Percentiles rank a stretch among this genome's conserved stretches.
Evolutionary conservation across 2,888 invertebrate species (phyloP).

Genomic region (Drosophila mercatorum): DNA sequence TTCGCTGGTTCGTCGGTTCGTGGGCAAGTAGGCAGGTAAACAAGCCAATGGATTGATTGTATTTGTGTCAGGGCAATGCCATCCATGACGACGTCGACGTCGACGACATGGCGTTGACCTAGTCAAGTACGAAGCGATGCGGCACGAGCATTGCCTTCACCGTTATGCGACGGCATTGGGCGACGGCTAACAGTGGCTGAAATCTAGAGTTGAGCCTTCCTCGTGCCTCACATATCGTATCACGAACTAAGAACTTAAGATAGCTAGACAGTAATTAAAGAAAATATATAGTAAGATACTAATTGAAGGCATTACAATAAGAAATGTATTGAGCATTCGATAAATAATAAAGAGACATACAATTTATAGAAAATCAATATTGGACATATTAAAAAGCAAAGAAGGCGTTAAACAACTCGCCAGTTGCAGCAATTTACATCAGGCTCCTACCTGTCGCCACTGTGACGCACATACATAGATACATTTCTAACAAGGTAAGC

Average conservation of each 20-base stretch:
- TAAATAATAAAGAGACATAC: too few relatives aligned
- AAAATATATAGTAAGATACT: neutral
- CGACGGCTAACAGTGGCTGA: constrained; percentile 26
- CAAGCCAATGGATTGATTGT: constrained; percentile 64
- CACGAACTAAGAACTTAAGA: neutral
- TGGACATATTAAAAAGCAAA: constrained; percentile 16
- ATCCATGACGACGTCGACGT: constrained; percentile 39
- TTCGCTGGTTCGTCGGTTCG: neutral
- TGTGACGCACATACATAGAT: neutral
- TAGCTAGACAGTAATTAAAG: too few relatives aligned
- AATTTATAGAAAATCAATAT: constrained; percentile 60
- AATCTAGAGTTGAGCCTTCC: constrained; percentile 14
- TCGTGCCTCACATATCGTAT: neutral
- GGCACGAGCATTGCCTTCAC: constrained; percentile 33
- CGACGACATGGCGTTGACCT: constrained; percentile 57
- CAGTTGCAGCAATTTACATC: constrained; percentile 7
- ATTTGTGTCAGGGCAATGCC: constrained; percentile 59
- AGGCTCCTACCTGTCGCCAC: constrained; percentile 3
- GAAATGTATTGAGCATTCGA: neutral
- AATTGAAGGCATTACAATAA: neutral
- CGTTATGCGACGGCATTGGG: constrained; percentile 37
- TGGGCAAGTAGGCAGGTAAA: constrained; percentile 50
- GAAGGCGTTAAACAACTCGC: constrained; percentile 9
- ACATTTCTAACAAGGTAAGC: constrained; percentile 17
- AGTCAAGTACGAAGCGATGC: constrained; percentile 58